A percentile compares a stretch with the other conserved stretches of the same genome.
Evolutionary conservation across 2,113 vertebrate genomes (phyloP).

Genomic region (Microcebus murinus): DNA sequence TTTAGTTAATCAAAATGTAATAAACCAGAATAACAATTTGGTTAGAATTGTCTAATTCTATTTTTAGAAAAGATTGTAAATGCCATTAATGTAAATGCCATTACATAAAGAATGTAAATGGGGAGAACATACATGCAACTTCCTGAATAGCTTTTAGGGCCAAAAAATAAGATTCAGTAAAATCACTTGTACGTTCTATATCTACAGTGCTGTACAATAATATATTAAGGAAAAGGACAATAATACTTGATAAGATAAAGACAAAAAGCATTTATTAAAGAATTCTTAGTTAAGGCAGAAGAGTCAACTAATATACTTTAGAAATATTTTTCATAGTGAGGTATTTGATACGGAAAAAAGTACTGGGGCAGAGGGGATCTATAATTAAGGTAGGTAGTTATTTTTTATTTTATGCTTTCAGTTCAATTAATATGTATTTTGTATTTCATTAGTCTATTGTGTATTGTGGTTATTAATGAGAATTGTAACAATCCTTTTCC

Average conservation of each 20-base stretch:
- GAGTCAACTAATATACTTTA: not conserved
- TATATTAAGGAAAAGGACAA: not conserved
- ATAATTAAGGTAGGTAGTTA: not conserved
- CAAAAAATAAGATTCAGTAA: slow-evolving; percentile 38
- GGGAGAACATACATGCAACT: not conserved
- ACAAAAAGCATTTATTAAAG: not conserved
- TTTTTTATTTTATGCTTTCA: not conserved
- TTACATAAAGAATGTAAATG: not conserved
- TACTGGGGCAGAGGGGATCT: not conserved
- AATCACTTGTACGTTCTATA: not conserved
- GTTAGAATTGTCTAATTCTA: not conserved
- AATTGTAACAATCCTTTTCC: not conserved
- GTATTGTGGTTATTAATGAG: not conserved
- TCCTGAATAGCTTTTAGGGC: slow-evolving; percentile 4
- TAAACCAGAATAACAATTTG: slow-evolving; percentile 37
- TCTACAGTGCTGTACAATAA: not conserved
- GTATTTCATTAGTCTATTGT: not conserved
- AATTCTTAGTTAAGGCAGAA: not conserved
- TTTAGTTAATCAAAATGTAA: slow-evolving; percentile 40
- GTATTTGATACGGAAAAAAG: slow-evolving; percentile 22
- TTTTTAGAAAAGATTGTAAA: slow-evolving; percentile 8
- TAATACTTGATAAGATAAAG: not conserved
- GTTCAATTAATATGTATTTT: not conserved
- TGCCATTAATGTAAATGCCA: not conserved
- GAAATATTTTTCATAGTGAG: not conserved